Base-by-base conservation (phyloP, 2,888 invertebrate genomes). In the Heteromurus nitidus region DNA sequence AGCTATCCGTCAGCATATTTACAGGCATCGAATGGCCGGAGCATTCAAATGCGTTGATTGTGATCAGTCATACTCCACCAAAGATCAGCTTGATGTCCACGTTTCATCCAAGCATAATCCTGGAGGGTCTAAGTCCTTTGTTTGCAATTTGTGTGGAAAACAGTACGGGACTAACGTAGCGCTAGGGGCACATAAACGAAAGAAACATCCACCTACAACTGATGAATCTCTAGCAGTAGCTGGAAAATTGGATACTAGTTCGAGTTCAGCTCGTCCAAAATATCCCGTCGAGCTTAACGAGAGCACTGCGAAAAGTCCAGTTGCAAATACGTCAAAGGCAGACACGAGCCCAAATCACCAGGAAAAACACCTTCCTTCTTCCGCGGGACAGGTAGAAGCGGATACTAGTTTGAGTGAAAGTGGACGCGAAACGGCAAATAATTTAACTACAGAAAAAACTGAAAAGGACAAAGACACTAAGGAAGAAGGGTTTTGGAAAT, bases 71-170 rank as follows among this genome's bases (percentile, higher is more conserved):
- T 85, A 76, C 58, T 50, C 81, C 9, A 68, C 81, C 20, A 84
- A 85, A 68, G 81, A 74, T 65, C 77, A 83, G 26, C 68, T 82
- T 7, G 70, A 85, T 72, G 42, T 74, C 16, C 85, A 85, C 44
- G 60, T 76, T 18, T 50, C 69, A 2, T 75, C 82, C 1, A 80
- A 82, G 24, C 83, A 82, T 26, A 82, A 80, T 36, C 70, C 70
- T 26, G 22, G 55, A 9, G 50, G 68, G 13, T 62, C 36, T 22
- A 85, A 80, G 44, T 18, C 69, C 3, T 77, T 77, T 50, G 55
- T 67, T 2, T 84, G 85, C n/a, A 79, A 80, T 30, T 31, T 80
- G 1, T 84, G 84, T 68, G 85, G 83, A 3, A 86, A 85, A 30
- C 50, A 82, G 30, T 84, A 79, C 28, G 53, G 79, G 26, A 72